These are phyloP conservation scores for Trachelus iudaicus DNA, from an alignment of 2,888 invertebrate genomes.

Conservation along the genomic window DNA sequence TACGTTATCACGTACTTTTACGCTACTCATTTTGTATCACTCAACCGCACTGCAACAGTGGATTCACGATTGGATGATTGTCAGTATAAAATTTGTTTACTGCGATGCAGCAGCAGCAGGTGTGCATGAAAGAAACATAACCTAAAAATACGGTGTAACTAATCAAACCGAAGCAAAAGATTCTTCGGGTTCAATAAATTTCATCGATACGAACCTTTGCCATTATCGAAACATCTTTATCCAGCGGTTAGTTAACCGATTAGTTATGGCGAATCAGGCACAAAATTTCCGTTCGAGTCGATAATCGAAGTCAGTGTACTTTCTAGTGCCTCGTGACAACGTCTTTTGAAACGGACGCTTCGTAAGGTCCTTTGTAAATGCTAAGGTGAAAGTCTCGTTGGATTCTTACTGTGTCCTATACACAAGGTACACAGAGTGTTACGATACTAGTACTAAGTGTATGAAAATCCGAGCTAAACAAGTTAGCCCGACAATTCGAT, in stretches of 20 bases:
- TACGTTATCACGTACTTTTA: neutral
- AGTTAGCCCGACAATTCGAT: too few species aligned
- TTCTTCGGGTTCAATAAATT: neutral
- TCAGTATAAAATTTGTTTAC: neutral
- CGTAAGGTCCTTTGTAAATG: neutral
- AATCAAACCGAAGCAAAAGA: neutral
- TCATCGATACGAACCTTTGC: neutral
- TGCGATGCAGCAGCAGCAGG: neutral
- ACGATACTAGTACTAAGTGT: neutral
- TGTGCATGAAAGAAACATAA: neutral
- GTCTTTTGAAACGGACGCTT: neutral
- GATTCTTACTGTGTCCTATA: neutral
- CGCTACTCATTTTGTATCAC: neutral
- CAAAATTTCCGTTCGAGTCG: neutral
- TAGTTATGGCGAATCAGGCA: neutral
- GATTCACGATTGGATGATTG: neutral
- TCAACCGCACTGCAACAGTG: neutral
- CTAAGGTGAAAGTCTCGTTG: neutral
- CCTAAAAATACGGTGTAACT: neutral
- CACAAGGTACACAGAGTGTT: neutral
- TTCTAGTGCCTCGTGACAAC: neutral
- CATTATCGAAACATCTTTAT: neutral
- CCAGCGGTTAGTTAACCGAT: neutral
- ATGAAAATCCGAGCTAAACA: neutral
- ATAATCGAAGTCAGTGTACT: neutral